Evolutionary conservation across 2,888 invertebrate species (phyloP), one percentile per base, ranked within the genome.

Genomic region (Tuta absoluta): DNA sequence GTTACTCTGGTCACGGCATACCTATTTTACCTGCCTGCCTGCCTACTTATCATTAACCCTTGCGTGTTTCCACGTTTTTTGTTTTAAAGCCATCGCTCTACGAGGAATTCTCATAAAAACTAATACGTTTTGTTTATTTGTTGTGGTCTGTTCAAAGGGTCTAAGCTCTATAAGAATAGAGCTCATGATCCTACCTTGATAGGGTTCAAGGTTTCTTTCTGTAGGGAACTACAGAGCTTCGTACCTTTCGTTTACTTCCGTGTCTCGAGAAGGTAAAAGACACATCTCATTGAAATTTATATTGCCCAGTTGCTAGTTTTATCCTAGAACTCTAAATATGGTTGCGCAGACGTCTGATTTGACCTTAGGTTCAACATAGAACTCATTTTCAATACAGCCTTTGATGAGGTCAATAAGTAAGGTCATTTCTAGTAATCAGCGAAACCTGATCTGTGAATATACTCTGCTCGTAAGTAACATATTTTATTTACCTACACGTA

Each of bases 351-450:
- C 72, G 72, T 73, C 70, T 69, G 72, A 76, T 71, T 74, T 76
- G 77, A 81, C 78, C 80, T 81, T 73, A 76, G 66, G 69, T 73
- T 70, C 68, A 68, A 71, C 73, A 76, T 76, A 73, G 69, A 74
- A 73, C 73, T 77, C 76, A 73, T 73, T 69, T 49, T 68, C 71
- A 73, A 73, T 65, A 69, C 70, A 72, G 72, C 75, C 76, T 77
- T 69, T 68, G 69, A 65, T 72, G 71, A 78, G 78, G 81, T 74
- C 76, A 72, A 65, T 71, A 66, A 41, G 65, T 76, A 76, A 83
- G 82, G 82, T 77, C 72, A 75, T 70, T 71, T 75, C 70, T 69
- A 71, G 66, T 70, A 33, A 67, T 66, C 64, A 64, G 63, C 11
- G 28, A 51, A 62, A 48, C 33, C 51, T 62, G 51, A 45, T 21